phyloP scores from a whole-genome alignment of 1,140 invertebrate species.

The Solenopsis invicta region DNA sequence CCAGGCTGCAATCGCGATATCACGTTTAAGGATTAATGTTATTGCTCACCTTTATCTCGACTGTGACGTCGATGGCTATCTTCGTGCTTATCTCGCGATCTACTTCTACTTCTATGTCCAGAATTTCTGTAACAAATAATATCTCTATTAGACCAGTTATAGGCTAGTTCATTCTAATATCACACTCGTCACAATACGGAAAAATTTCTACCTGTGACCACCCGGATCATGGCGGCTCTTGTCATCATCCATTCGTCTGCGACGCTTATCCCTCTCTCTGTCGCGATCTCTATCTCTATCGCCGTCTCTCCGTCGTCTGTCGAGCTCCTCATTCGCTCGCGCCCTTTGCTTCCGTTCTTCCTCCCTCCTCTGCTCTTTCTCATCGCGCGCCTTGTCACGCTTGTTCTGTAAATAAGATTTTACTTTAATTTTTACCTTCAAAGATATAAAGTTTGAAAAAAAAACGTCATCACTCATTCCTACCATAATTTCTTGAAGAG shows the following conservation, averaged over 20 bases:
- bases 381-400: conserved; percentile 90
- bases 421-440: neutral
- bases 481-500: conserved; percentile 89
- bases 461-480: conserved; percentile 25
- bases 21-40: neutral
- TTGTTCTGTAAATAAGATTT: conserved; percentile 82
- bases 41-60: conserved; percentile 82
- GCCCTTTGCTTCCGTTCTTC: conserved; percentile 88
- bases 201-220: conserved; percentile 77
- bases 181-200: neutral
- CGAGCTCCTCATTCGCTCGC: conserved; percentile 86
- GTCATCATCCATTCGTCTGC: conserved; percentile 84
- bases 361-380: conserved; percentile 89
- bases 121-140: conserved; percentile 80
- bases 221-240: conserved; percentile 81
- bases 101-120: conserved; percentile 84
- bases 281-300: conserved; percentile 82
- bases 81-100: conserved; percentile 84
- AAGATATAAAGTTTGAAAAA: neutral
- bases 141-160: neutral
- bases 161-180: neutral
- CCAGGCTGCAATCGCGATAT: neutral
- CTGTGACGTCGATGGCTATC: conserved; percentile 83
- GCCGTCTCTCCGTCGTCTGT: conserved; percentile 82
- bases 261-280: conserved; percentile 83